These are phyloP conservation scores for Pyralis farinalis DNA, from an alignment of 2,888 invertebrate genomes.

Conservation along the genomic window DNA sequence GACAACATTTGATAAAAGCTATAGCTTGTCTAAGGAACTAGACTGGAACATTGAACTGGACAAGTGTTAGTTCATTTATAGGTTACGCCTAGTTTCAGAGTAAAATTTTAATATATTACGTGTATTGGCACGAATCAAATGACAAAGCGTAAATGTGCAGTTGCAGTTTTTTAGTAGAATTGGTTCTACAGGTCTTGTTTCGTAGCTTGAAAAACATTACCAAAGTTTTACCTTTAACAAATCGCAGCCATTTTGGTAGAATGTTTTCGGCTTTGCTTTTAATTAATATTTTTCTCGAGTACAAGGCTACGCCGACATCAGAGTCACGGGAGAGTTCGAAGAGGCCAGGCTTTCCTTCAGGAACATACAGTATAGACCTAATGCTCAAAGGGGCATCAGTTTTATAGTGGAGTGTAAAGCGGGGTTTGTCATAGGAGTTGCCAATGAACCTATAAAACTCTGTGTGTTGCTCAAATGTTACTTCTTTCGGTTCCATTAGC, in stretches of 20 bases:
- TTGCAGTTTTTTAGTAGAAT: too few species aligned
- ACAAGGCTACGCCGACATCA: constrained; percentile 92
- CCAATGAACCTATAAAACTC: constrained; percentile 96
- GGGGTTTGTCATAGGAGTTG: constrained; percentile 92
- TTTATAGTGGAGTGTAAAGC: constrained; percentile 95
- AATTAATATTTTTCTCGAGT: constrained; percentile 95
- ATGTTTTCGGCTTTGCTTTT: constrained; percentile 95
- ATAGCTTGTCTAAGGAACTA: too few species aligned
- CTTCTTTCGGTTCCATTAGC: constrained; percentile 94
- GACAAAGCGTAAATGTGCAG: too few species aligned
- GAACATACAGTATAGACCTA: constrained; percentile 94
- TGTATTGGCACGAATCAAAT: too few species aligned
- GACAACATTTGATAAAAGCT: too few species aligned
- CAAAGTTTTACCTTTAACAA: constrained; percentile 96
- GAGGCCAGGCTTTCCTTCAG: constrained; percentile 94
- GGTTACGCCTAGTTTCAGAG: too few species aligned
- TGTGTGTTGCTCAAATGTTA: constrained; percentile 91
- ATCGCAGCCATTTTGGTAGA: constrained; percentile 96
- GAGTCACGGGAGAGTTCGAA: constrained; percentile 94
- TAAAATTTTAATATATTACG: too few species aligned
- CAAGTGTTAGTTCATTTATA: too few species aligned
- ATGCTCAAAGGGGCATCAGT: constrained; percentile 96
- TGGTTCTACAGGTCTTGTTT: too few species aligned
- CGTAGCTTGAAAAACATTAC: too few species aligned
- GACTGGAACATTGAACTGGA: too few species aligned